Evolutionary conservation across 2,797 vertebrate species (phyloP).

Genomic region (Sebastes kiyomatsui): DNA sequence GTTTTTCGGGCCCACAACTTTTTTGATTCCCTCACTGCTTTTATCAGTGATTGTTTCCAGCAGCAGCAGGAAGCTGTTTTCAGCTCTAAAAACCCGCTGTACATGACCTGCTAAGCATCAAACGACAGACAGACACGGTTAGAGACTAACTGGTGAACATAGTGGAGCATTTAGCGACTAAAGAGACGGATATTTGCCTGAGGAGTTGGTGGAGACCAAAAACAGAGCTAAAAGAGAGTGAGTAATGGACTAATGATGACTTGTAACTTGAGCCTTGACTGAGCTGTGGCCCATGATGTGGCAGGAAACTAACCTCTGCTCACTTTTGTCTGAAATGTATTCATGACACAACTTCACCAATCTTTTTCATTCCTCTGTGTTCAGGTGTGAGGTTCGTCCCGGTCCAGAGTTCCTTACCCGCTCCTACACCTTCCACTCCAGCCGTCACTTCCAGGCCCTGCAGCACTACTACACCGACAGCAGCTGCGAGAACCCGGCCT

Average conservation of each 20-base stretch:
- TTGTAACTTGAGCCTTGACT: neutral
- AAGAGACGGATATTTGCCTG: neutral
- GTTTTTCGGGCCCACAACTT: neutral
- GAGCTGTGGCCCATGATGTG: neutral
- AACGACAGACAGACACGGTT: neutral
- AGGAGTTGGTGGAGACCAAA: neutral
- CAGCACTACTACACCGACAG: constrained; percentile 92
- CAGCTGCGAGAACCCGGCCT: constrained; percentile 83
- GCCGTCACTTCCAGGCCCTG: constrained; percentile 86
- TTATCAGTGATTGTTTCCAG: neutral
- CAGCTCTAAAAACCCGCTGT: neutral
- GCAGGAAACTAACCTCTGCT: neutral
- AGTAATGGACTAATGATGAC: neutral
- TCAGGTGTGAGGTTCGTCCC: constrained; percentile 90
- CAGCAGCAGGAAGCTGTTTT: neutral
- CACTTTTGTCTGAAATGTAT: neutral
- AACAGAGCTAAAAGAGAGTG: neutral
- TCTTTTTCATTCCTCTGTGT: neutral
- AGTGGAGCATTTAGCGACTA: neutral
- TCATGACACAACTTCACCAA: neutral
- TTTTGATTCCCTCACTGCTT: neutral
- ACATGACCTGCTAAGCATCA: neutral
- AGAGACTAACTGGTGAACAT: neutral
- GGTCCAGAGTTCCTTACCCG: constrained; percentile 92
- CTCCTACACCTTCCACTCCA: constrained; percentile 89